Conservation (phyloP, 2,797 vertebrate genomes). For the Mastacembelus armatus region DNA sequence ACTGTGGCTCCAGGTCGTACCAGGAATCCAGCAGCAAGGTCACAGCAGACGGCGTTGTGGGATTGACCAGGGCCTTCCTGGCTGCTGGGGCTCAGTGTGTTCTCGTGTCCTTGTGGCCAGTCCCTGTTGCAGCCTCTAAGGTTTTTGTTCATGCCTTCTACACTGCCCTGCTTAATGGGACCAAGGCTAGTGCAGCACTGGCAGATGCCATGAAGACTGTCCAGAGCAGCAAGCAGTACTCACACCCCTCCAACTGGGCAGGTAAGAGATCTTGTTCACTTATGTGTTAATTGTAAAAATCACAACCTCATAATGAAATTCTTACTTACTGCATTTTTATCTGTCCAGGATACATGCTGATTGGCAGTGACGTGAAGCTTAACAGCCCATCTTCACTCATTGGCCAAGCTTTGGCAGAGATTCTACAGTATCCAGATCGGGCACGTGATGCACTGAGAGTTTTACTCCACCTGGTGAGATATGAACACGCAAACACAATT, state of each 20-base stretch:
- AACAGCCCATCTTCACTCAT: conserved; percentile 97
- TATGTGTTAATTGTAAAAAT: conserved; percentile 3
- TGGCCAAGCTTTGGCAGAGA: conserved; percentile 96
- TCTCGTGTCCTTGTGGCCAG: conserved; percentile 95
- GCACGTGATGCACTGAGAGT: conserved; percentile 95
- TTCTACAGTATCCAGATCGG: conserved; percentile 95
- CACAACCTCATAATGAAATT: conserved; percentile 1
- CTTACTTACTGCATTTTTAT: conserved; percentile 8
- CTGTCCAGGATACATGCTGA: conserved; percentile 92
- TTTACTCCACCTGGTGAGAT: conserved; percentile 93
- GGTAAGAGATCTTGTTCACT: conserved; percentile 79
- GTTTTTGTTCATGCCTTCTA: conserved; percentile 96
- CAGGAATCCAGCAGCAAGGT: conserved; percentile 95
- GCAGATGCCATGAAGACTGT: conserved; percentile 97
- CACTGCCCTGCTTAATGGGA: conserved; percentile 92
- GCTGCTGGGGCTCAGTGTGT: conserved; percentile 96
- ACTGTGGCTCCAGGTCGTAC: conserved; percentile 83
- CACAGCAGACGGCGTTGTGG: conserved; percentile 95
- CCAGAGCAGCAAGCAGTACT: conserved; percentile 96
- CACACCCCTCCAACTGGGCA: conserved; percentile 99
- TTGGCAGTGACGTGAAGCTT: conserved; percentile 96
- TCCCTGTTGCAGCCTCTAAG: conserved; percentile 96
- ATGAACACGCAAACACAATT: not conserved
- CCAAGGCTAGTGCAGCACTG: conserved; percentile 93
- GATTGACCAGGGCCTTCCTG: conserved; percentile 95